phyloP scores from a whole-genome alignment of 2,888 invertebrate species.

The Corbicula japonica region DNA sequence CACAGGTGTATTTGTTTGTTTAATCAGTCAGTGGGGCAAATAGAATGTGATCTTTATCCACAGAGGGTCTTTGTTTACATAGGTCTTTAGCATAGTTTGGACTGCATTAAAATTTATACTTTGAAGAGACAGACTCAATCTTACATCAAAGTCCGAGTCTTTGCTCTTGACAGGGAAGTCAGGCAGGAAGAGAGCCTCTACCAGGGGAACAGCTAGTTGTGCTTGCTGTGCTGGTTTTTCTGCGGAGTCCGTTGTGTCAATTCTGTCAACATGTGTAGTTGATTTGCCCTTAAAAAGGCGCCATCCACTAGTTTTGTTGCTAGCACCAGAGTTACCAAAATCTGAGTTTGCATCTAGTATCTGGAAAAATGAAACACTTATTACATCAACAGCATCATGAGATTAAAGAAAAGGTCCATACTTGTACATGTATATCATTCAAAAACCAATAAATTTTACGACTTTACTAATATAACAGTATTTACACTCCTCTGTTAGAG shows the following conservation, averaged over 20 bases:
- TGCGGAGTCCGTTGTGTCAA: slow-evolving; percentile 40
- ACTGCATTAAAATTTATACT: background rate
- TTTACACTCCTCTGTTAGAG: too few relatives aligned
- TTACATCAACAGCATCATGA: too few relatives aligned
- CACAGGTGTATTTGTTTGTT: too few relatives aligned
- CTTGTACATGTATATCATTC: too few relatives aligned
- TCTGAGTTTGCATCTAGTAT: slow-evolving; percentile 74
- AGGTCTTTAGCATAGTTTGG: too few relatives aligned
- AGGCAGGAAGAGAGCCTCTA: slow-evolving; percentile 94
- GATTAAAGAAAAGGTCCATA: too few relatives aligned
- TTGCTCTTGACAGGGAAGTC: slow-evolving; percentile 91
- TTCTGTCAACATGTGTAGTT: slow-evolving; percentile 64
- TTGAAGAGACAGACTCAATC: background rate
- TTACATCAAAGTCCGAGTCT: slow-evolving; percentile 88
- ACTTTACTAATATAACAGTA: too few relatives aligned
- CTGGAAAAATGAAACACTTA: too few relatives aligned
- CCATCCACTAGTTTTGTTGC: slow-evolving; percentile 72
- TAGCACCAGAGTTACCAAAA: slow-evolving; percentile 60
- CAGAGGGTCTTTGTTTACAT: too few relatives aligned
- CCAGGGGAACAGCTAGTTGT: slow-evolving; percentile 92
- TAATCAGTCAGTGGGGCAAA: too few relatives aligned
- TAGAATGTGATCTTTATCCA: too few relatives aligned
- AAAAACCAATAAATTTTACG: too few relatives aligned
- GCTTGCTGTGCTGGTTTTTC: slow-evolving; percentile 50
- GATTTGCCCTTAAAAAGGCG: slow-evolving; percentile 71